Percentiles rank a stretch among this genome's conserved stretches.
These are phyloP conservation scores for Cylloceria caligata DNA, from an alignment of 2,888 invertebrate species.

Conservation along the genomic window DNA sequence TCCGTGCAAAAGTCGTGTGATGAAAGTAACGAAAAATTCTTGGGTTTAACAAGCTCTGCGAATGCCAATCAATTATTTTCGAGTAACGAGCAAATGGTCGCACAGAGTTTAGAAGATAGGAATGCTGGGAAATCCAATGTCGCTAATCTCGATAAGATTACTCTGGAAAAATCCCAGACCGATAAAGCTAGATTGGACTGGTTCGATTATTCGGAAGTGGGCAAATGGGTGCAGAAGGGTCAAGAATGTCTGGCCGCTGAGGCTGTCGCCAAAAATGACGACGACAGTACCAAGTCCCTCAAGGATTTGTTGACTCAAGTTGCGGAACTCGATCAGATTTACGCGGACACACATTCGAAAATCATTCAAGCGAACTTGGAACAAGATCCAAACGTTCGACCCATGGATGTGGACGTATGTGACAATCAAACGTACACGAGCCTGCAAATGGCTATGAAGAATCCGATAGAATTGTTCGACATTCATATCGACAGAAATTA, in stretches of 20 bases:
- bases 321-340: conserved; percentile 93
- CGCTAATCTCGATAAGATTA: conserved; percentile 32
- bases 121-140: conserved; percentile 17
- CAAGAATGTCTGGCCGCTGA: conserved; percentile 64
- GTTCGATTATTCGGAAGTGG: conserved; percentile 80
- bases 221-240: conserved; percentile 79
- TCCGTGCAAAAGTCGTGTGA: background rate
- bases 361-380: conserved; percentile 81
- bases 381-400: conserved; percentile 59
- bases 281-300: conserved; percentile 85
- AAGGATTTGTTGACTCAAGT: conserved; percentile 91
- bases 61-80: conserved; percentile 61
- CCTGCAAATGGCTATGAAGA: conserved; percentile 93
- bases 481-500: conserved; percentile 85
- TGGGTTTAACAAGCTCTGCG: conserved; percentile 56
- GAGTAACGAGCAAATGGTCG: conserved; percentile 42
- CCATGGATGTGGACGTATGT: conserved; percentile 88
- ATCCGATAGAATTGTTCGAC: conserved; percentile 89
- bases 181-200: conserved; percentile 75
- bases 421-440: conserved; percentile 94
- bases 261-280: conserved; percentile 70
- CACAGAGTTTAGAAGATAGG: conserved; percentile 14
- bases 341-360: conserved; percentile 90
- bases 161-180: conserved; percentile 44
- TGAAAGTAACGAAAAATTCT: conserved; percentile 40